Evolutionary conservation across 2,888 invertebrate species (phyloP).

Genomic region (Acanthosoma haemorrhoidale): DNA sequence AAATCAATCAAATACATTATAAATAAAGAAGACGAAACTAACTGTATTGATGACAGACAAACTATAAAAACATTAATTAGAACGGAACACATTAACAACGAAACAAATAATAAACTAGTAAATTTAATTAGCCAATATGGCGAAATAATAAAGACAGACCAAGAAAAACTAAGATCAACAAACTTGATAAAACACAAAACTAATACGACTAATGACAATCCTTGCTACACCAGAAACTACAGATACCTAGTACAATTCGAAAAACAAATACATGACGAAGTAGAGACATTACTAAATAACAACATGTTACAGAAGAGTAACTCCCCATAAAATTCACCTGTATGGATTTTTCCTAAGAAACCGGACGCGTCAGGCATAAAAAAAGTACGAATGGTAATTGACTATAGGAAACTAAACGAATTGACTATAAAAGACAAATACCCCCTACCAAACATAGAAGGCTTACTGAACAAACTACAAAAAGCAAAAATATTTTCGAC

Average conservation of each 20-base stretch:
- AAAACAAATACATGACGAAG: conserved; percentile 24
- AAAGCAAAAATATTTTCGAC: background rate
- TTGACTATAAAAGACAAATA: conserved; percentile 30
- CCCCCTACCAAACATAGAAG: conserved; percentile 31
- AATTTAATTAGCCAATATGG: conserved; percentile 4
- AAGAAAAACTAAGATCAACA: conserved; percentile 12
- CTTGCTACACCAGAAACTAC: conserved; percentile 28
- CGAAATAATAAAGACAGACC: conserved; percentile 28
- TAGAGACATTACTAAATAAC: conserved; percentile 29
- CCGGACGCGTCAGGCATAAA: conserved; percentile 16
- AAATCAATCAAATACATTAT: no score
- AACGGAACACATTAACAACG: conserved; percentile 21
- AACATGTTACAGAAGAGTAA: conserved; percentile 26
- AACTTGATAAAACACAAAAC: conserved; percentile 30
- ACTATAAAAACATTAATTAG: no score
- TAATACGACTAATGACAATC: conserved; percentile 27
- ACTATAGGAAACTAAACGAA: conserved; percentile 27
- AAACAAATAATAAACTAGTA: conserved; percentile 16
- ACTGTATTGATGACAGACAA: no score
- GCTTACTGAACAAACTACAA: conserved; percentile 26
- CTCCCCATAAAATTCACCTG: conserved; percentile 23
- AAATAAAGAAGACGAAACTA: no score
- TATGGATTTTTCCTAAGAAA: conserved; percentile 32
- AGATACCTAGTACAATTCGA: conserved; percentile 26
- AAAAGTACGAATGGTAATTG: conserved; percentile 26